Conservation (phyloP, 64 coral and sea anemone genomes). For the Montipora capricornis region DNA sequence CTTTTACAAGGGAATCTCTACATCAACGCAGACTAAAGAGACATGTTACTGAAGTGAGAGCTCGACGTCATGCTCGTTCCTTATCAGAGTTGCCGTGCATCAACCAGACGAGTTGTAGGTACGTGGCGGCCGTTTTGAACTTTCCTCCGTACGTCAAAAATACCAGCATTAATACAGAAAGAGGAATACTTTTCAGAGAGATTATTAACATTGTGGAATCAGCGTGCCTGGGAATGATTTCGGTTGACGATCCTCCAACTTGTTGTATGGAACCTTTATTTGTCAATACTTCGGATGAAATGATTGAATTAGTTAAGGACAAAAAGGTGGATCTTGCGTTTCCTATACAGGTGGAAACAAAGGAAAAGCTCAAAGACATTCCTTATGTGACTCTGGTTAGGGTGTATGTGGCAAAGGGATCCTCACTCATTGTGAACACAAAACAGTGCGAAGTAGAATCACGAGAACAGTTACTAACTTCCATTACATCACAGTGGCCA, state of each 20-base stretch:
- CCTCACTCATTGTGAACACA: slow-evolving; percentile 23
- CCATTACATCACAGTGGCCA: slow-evolving; percentile 43
- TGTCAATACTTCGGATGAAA: not conserved
- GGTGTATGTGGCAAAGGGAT: slow-evolving; percentile 1
- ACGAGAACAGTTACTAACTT: slow-evolving; percentile 12
- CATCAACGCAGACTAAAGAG: not conserved
- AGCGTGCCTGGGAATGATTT: not conserved
- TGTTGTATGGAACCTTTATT: not conserved
- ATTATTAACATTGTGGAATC: not conserved
- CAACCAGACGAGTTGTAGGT: not conserved
- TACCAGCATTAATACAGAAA: not conserved
- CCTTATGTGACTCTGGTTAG: not conserved
- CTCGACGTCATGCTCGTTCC: not conserved
- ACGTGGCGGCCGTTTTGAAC: not conserved
- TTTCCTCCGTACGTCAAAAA: slow-evolving; percentile 32
- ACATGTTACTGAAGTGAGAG: not conserved
- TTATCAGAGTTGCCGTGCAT: not conserved
- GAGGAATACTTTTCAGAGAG: not conserved
- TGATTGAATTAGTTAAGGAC: not conserved
- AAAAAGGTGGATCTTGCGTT: slow-evolving; percentile 40
- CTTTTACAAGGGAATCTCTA: not conserved
- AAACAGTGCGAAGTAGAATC: slow-evolving; percentile 14
- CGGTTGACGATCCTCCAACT: not conserved
- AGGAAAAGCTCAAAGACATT: not conserved
- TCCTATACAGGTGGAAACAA: not conserved